These are phyloP conservation scores for Aleadryas rufinucha DNA, from an alignment of 2,113 vertebrate genomes.

Conservation along the genomic window DNA sequence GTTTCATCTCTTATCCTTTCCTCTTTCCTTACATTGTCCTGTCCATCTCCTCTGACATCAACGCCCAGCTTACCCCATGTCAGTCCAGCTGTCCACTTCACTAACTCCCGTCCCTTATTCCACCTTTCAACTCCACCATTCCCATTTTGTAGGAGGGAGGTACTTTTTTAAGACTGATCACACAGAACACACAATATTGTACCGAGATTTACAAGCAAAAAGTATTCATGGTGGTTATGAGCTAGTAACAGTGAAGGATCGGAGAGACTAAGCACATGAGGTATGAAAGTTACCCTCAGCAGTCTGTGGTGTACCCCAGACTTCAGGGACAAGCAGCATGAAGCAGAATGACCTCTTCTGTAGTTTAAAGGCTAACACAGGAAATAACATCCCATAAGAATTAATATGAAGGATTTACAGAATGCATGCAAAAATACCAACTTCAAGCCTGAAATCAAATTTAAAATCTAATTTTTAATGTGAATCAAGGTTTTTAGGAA, in stretches of 20 bases:
- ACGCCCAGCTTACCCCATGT: background rate
- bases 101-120: background rate
- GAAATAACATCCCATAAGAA: background rate
- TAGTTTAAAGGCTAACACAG: background rate
- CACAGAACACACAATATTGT: background rate
- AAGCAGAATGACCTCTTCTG: background rate
- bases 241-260: background rate
- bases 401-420: background rate
- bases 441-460: background rate
- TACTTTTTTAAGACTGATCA: background rate
- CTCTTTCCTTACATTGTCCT: slow-evolving; percentile 50
- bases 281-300: background rate
- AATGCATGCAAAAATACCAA: background rate
- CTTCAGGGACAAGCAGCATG: background rate
- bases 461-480: background rate
- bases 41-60: slow-evolving; percentile 16
- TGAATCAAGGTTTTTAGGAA: background rate
- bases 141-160: fast-evolving
- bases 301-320: background rate
- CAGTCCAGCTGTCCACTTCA: background rate
- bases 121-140: background rate
- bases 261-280: background rate
- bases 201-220: background rate
- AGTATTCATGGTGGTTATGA: fast-evolving
- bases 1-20: slow-evolving; percentile 20